Conservation (phyloP, 2,797 vertebrate genomes). For the Sebastes taczanowskii region DNA sequence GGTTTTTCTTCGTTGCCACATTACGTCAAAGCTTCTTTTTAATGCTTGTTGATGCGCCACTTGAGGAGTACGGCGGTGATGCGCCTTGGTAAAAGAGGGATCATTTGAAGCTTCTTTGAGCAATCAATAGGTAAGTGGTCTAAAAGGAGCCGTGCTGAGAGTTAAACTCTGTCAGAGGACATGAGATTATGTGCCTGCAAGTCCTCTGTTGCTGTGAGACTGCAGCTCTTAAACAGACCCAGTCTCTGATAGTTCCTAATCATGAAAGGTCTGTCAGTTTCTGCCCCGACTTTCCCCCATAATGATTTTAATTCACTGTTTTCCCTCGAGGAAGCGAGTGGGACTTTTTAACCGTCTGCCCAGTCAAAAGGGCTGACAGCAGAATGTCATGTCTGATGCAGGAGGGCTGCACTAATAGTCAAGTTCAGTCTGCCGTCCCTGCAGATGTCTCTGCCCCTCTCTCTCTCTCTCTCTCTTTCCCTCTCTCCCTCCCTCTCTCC, state of each 20-base stretch:
- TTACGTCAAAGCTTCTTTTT: slow-evolving; percentile 17
- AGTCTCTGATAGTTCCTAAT: slow-evolving; percentile 70
- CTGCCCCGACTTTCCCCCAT: slow-evolving; percentile 69
- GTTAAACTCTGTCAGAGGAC: slow-evolving; percentile 64
- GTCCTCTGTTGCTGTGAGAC: slow-evolving; percentile 77
- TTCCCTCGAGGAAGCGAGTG: slow-evolving; percentile 67
- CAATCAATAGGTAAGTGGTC: slow-evolving; percentile 66
- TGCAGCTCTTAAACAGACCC: slow-evolving; percentile 68
- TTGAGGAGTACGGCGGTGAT: slow-evolving; percentile 26
- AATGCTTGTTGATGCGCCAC: slow-evolving; percentile 31
- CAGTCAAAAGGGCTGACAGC: slow-evolving; percentile 64
- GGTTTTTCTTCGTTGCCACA: background rate
- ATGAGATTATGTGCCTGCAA: slow-evolving; percentile 69
- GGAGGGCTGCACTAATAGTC: slow-evolving; percentile 36
- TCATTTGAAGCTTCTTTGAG: slow-evolving; percentile 44
- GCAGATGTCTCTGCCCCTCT: slow-evolving; percentile 40
- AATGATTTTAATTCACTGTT: slow-evolving; percentile 80
- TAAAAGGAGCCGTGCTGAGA: slow-evolving; percentile 45
- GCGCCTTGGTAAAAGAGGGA: slow-evolving; percentile 39
- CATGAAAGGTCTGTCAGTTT: slow-evolving; percentile 74
- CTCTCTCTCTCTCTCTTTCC: background rate
- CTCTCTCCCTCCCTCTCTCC: background rate
- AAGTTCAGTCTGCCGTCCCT: slow-evolving; percentile 40
- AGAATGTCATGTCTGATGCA: slow-evolving; percentile 65
- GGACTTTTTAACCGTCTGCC: slow-evolving; percentile 52